Base-by-base conservation (phyloP, 92 coral and sea anemone genomes). In the Scolanthus callimorphus region DNA sequence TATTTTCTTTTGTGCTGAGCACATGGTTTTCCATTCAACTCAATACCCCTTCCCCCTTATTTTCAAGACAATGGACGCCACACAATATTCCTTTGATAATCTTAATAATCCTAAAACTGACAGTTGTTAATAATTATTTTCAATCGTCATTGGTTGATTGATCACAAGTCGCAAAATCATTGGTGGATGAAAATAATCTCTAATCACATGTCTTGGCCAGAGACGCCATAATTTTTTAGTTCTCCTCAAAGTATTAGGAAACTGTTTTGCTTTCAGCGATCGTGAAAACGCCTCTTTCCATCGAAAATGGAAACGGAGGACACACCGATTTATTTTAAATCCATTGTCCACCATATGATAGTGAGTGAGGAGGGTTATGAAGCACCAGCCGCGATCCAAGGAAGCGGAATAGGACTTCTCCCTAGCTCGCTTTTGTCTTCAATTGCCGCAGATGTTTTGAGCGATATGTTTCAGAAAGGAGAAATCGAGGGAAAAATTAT, bases 381-480 rank as follows among this genome's bases (percentile, higher is more conserved):
- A 27, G 56, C 60, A 15, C 68, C 71, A 49, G 73, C 61, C 11
- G 64, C 74, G 11, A 75, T 76, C 3, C 79, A 57, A 17, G 90
- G 86, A 1, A 77, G 84, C 38, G 90, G 95, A 0, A 71, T 83
- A 12, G 67, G 60, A 48, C 84, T 91, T 25, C 53, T 49, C 39
- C 73, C 88, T 3, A 82, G 69, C 25, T 55, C 83, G 8, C 77
- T 72, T 39, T 66, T 87, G 44, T 83, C 97, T 1, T 69, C 89
- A 17, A 71, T 91, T 25, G 91, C 97, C 6, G 84, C 96, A 15
- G 85, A 74, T 57, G 87, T 88, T 38, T 44, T 91, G 54, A 89
- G 86, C 64, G 96, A 79, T 45, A 79, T 91, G 87, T 91, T 79
- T 70, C 91, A 91, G 69, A 85, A 88, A 57, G 84, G 78, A 29